phyloP scores from a whole-genome alignment of 2,797 vertebrate species.

The Spinus olivaceus region DNA sequence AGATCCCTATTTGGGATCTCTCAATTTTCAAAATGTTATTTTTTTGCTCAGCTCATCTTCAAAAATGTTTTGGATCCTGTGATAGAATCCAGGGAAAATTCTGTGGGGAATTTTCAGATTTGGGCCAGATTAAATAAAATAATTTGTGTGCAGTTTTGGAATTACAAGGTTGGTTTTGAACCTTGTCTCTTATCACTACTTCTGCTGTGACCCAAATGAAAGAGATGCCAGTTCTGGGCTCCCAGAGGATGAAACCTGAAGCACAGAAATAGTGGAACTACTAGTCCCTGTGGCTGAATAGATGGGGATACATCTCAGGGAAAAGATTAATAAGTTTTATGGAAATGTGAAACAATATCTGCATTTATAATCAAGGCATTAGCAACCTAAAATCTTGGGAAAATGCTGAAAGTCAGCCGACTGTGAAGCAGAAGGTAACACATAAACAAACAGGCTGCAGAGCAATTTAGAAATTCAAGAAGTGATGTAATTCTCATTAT shows the following conservation, averaged over 20 bases:
- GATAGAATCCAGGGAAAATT: not conserved
- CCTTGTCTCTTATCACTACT: not conserved
- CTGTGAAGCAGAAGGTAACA: not conserved
- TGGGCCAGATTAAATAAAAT: not conserved
- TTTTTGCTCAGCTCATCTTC: not conserved
- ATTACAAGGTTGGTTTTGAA: not conserved
- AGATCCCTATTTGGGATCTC: not conserved
- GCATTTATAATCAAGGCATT: not conserved
- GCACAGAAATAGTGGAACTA: not conserved
- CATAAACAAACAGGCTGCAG: not conserved
- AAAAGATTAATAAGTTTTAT: not conserved
- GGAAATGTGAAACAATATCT: not conserved
- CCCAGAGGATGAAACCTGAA: not conserved
- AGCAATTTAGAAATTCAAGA: slow-evolving; percentile 2
- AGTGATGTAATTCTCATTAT: slow-evolving; percentile 39
- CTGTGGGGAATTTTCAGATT: not conserved
- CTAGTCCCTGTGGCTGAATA: not conserved
- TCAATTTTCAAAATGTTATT: not conserved
- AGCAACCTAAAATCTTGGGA: not conserved
- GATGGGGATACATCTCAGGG: not conserved
- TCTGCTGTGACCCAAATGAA: not conserved
- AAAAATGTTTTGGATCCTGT: not conserved
- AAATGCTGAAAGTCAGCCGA: not conserved
- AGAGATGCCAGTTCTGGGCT: not conserved
- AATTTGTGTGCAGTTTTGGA: not conserved